phyloP scores from a whole-genome alignment of 2,797 vertebrate genomes.

The Tympanoctomys barrerae region DNA sequence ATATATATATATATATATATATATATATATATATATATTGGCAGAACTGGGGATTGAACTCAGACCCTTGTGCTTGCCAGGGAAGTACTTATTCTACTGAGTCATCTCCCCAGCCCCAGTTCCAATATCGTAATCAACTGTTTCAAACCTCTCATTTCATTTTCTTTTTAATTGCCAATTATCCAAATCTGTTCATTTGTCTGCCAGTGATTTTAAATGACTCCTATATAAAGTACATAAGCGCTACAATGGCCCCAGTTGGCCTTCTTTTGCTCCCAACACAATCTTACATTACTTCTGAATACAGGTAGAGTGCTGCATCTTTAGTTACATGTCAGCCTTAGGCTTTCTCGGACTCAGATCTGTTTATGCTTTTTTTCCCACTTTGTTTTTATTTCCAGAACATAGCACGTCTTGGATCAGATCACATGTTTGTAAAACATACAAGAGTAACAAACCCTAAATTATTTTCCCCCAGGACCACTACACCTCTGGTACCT shows the following conservation, averaged over 20 bases:
- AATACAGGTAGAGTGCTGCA: background rate
- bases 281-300: constrained; percentile 35
- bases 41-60: too few relatives aligned
- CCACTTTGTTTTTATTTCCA: background rate
- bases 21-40: too few relatives aligned
- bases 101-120: background rate
- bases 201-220: background rate
- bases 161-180: background rate
- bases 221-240: background rate
- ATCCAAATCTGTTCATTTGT: background rate
- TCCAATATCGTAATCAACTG: background rate
- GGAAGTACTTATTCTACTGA: too few relatives aligned
- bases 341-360: background rate
- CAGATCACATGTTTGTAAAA: background rate
- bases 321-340: background rate
- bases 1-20: too few relatives aligned
- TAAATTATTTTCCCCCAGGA: background rate
- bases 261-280: background rate
- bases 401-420: background rate
- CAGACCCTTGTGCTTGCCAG: too few relatives aligned
- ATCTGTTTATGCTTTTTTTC: background rate
- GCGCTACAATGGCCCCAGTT: background rate
- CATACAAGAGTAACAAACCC: background rate
- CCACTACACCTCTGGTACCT: background rate
- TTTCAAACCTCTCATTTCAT: background rate